Evolutionary conservation across 2,888 invertebrate species (phyloP), one percentile per base, ranked within the genome.

Genomic region (Eristalinus sepulchralis): DNA sequence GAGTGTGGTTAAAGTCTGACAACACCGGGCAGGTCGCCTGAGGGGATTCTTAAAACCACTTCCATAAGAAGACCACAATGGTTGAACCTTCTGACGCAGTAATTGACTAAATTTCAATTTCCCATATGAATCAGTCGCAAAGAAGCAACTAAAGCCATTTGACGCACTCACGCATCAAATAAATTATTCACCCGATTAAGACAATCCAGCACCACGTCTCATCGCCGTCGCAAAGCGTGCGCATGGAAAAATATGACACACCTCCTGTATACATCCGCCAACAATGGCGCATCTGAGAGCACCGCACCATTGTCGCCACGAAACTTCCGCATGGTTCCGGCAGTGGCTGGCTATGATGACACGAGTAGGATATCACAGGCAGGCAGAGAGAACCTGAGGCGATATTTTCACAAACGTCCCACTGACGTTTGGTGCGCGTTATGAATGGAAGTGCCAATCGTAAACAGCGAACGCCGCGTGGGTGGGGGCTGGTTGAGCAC

Each of bases 381-480:
- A 27, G n/a, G 31, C 10, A 13, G 24, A 47, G 27, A 71, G 27
- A 59, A 64, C 71, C 78, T 64, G 60, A 47, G 22, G 66, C 62
- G 66, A 59, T 76, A 66, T 59, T 60, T 64, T 53, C 60, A n/a
- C 59, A 34, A 76, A 64, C 36, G 36, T 72, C 62, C 71, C 70
- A 17, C 31, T 81, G 75, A 47, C 64, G 33, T 47, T 67, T 67
- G 47, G 68, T 36, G 13, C 64, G 71, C 39, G 70, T 64, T 71
- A 78, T 73, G 68, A 64, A 68, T 53, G 64, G 70, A 27, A 70
- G 47, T 71, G 53, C 53, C 83, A 76, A 70, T 79, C 60, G 79
- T 84, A 67, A 75, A 75, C 70, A 83, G 60, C 55, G 27, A 33
- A 62, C 31, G n/a, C n/a, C n/a, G n/a, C n/a, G n/a, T n/a, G 47